Percentiles rank a stretch among this genome's conserved stretches.
phyloP scores from a whole-genome alignment of 2,888 invertebrate species.

The Arge pagana region DNA sequence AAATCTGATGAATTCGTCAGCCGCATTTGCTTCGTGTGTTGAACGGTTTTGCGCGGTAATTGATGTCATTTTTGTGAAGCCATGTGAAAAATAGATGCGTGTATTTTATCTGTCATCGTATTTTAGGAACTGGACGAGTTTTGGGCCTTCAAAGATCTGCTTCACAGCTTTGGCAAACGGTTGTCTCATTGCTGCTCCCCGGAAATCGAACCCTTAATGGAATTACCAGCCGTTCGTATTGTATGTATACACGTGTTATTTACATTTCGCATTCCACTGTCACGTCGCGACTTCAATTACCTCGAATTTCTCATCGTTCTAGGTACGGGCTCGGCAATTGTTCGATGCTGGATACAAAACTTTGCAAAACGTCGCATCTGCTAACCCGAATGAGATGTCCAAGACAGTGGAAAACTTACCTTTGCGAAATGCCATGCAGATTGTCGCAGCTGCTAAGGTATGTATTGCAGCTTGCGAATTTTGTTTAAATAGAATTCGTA shows the following conservation, averaged over 20 bases:
- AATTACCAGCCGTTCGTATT: constrained; percentile 86
- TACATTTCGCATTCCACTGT: not conserved
- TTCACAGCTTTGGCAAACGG: constrained; percentile 73
- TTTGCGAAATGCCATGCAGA: constrained; percentile 74
- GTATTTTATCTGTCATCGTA: constrained; percentile 3
- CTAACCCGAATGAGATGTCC: constrained; percentile 67
- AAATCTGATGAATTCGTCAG: constrained; percentile 71
- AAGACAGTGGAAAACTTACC: constrained; percentile 73
- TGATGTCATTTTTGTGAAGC: not conserved
- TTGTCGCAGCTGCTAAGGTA: constrained; percentile 88
- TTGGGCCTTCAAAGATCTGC: constrained; percentile 80
- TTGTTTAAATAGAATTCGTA: constrained; percentile 6
- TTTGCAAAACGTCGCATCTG: constrained; percentile 76
- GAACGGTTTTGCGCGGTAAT: constrained; percentile 74
- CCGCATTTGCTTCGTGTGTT: constrained; percentile 77
- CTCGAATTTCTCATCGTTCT: constrained; percentile 29
- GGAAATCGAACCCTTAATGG: constrained; percentile 82
- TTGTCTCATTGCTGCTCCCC: constrained; percentile 81
- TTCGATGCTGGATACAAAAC: constrained; percentile 81
- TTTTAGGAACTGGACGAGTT: constrained; percentile 71
- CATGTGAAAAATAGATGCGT: not conserved
- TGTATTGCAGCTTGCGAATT: too few relatives aligned
- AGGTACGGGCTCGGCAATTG: constrained; percentile 85
- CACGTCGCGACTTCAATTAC: constrained; percentile 4
- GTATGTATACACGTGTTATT: constrained; percentile 55